Conservation (phyloP, 2,113 vertebrate species). For the Muscicapa adusta region DNA sequence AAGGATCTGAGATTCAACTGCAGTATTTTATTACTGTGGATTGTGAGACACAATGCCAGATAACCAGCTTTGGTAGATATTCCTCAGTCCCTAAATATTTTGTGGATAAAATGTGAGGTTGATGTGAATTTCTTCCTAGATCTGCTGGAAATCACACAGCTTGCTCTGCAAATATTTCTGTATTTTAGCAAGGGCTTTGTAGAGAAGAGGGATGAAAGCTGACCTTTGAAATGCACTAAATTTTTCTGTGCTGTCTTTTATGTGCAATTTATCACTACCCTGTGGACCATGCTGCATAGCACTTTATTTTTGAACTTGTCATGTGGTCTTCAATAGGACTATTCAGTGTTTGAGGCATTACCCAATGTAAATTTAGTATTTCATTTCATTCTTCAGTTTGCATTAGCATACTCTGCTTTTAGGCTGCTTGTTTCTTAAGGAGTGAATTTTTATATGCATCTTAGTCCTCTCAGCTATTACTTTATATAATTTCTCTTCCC, state of each 20-base stretch:
- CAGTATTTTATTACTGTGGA: background rate
- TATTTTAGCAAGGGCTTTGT: background rate
- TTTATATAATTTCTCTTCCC: background rate
- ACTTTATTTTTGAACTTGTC: background rate
- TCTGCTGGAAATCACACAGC: background rate
- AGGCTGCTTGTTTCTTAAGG: background rate
- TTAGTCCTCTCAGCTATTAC: background rate
- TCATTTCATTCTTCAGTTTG: background rate
- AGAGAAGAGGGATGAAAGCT: background rate
- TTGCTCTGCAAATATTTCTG: background rate
- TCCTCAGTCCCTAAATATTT: background rate
- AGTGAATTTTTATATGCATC: background rate
- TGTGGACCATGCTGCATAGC: background rate
- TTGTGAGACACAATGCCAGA: background rate
- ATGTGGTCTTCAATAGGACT: background rate
- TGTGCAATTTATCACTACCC: background rate
- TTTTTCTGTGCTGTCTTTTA: background rate
- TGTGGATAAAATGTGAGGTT: background rate
- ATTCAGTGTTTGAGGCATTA: background rate
- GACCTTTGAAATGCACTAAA: conserved; percentile 5
- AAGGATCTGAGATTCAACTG: background rate
- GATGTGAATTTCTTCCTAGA: background rate
- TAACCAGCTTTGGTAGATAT: background rate
- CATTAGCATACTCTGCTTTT: background rate
- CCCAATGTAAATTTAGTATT: background rate